These are phyloP conservation scores for Papilio aristodemus DNA, from an alignment of 1,140 invertebrate species.

Conservation along the genomic window DNA sequence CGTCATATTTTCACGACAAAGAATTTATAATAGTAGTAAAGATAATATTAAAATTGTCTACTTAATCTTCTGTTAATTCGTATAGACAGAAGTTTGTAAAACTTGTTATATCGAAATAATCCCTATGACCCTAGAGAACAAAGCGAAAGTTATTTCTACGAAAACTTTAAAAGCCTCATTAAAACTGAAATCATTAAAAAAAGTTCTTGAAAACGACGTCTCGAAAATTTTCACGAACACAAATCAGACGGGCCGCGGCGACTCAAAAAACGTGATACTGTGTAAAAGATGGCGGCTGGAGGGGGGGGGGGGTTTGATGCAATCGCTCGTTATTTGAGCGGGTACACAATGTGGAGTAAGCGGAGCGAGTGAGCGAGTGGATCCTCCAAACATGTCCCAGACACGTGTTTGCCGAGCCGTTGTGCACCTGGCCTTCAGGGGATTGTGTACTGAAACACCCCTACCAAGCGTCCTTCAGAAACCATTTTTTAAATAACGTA, in stretches of 20 bases:
- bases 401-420: constrained; percentile 41
- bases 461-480: constrained; percentile 9
- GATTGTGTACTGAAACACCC: constrained; percentile 29
- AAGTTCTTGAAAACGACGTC: constrained; percentile 9
- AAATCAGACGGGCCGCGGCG: constrained; percentile 23
- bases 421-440: constrained; percentile 38
- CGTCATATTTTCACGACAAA: too few relatives aligned
- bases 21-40: too few relatives aligned
- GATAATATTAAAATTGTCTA: too few relatives aligned
- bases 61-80: too few relatives aligned
- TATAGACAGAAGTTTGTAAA: too few relatives aligned
- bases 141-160: not conserved
- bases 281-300: too few relatives aligned
- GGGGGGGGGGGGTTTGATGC: not conserved
- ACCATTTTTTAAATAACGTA: not conserved
- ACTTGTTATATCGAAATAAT: not conserved
- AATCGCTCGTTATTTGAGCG: constrained; percentile 34
- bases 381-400: constrained; percentile 41
- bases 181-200: constrained; percentile 25
- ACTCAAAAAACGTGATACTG: constrained; percentile 21
- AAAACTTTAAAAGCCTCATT: constrained; percentile 24
- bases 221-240: constrained; percentile 22
- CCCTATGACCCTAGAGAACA: not conserved
- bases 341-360: constrained; percentile 30
- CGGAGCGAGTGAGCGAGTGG: constrained; percentile 23